These are phyloP conservation scores for Zaprionus tsacasi DNA, from an alignment of 1,140 invertebrate species.

Conservation along the genomic window DNA sequence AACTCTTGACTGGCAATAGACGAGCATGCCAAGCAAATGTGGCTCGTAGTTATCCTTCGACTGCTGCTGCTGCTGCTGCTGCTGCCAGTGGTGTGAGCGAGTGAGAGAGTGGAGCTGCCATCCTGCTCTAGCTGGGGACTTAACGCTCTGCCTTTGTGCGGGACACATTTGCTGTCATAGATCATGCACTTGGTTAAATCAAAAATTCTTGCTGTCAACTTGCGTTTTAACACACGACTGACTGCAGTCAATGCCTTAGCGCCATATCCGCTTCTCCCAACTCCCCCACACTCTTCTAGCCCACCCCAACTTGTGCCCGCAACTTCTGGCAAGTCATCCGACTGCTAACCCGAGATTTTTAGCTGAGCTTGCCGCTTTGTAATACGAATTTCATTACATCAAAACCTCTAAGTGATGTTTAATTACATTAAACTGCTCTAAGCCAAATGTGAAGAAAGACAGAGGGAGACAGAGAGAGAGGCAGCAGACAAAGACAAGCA, in stretches of 20 bases:
- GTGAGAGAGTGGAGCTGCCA: conserved; percentile 2
- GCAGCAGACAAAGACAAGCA: not conserved
- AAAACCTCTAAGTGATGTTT: conserved; percentile 42
- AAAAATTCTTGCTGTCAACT: conserved; percentile 77
- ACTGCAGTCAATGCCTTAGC: conserved; percentile 55
- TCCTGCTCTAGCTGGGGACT: conserved; percentile 17
- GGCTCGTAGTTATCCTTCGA: conserved; percentile 57
- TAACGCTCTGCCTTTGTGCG: conserved; percentile 61
- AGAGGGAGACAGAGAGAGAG: not conserved
- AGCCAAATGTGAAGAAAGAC: conserved; percentile 19
- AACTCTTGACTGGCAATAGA: conserved; percentile 82
- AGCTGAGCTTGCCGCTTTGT: conserved; percentile 18
- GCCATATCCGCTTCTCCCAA: not conserved
- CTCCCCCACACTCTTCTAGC: not conserved
- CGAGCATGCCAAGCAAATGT: conserved; percentile 76
- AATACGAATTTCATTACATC: conserved; percentile 56
- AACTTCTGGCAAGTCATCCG: conserved; percentile 35
- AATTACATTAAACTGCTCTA: conserved; percentile 67
- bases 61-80: conserved; percentile 19
- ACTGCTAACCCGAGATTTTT: conserved; percentile 40
- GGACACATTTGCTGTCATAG: conserved; percentile 79
- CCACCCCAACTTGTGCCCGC: not conserved
- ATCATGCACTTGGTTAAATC: conserved; percentile 82
- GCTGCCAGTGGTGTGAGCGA: not conserved
- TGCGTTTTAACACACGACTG: conserved; percentile 67